Evolutionary conservation across 2,888 invertebrate genomes (phyloP), one percentile per base, ranked within the genome.

Genomic region (Rhimphoctona megacephalus): DNA sequence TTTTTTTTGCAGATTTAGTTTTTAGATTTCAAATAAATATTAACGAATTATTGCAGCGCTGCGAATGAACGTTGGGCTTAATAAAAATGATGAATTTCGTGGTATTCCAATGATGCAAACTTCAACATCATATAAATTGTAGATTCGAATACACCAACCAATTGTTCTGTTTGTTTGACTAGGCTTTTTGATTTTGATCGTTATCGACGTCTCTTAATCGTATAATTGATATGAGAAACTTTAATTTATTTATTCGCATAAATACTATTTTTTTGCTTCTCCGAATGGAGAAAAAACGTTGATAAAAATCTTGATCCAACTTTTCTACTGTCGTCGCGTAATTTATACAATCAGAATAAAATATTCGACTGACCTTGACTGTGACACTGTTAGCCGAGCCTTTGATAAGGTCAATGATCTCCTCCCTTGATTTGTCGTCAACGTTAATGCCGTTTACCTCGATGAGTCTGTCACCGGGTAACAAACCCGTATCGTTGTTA

Each of bases 391-490:
- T 97, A 81, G 97, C 97, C 88, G 97, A 98, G 87, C 97, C 96
- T 92, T 98, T 97, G 91, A 99, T 99, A 93, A 99, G 96, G 94
- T 99, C 98, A 90, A 99, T 98, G 88, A 99, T 97, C 92, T 98
- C 97, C 94, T 99, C 99, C 79, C 99, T 96, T 76, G 97, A 96
- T 92, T 97, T 96, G 81, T 97, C 97, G 93, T 98, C 98, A 0
- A 99, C 98, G 87, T 97, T 96, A 39, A 97, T 96, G 39, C 97
- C 97, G 93, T 99, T 99, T 49, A 99, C 98, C 95, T 98, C 98
- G 89, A 99, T 95, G 43, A 99, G 96, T 90, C 98, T 96, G 95
- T 99, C 99, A 7, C 99, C 99, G n/a, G 99, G 99, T 84, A 99
- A 95, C 36, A 99, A 95, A 6, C 98, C 98, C 9, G 98, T 98